Evolutionary conservation across 2,888 invertebrate genomes (phyloP), one percentile per base, ranked within the genome.

Genomic region (Schizotus pectinicornis): DNA sequence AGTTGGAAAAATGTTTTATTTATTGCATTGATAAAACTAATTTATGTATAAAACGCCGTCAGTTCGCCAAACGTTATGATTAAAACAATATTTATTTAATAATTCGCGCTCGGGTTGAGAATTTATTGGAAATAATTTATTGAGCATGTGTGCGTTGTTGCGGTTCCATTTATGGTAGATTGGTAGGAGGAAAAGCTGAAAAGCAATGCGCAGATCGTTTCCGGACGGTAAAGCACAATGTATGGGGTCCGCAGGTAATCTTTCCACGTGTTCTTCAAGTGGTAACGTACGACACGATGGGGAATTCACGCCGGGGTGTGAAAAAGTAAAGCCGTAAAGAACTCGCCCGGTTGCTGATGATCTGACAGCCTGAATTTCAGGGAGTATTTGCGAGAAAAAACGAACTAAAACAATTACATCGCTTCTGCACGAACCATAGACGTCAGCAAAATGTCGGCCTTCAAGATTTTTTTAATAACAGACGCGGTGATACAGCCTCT

Each of bases 151-250:
- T 32, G 43, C 32, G 12, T 43, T 43, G 43, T 43, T 31, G 43
- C 32, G 22, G 22, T 43, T 9, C 11, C 32, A 43, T 43, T 43
- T 43, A 33, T 43, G 43, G 43, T 43, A 12, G 43, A 49, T 32
- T 38, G 37, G 37, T 22, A 32, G 12, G 13, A 49, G 33, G 14
- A 31, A 49, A 38, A 38, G 38, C 32, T 38, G 38, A 49, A 34
- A 39, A 31, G 52, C 35, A 34, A 52, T 43, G 45, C 61, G 55
- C 54, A 61, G 67, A 70, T 67, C 67, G 72, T 73, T 74, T 73
- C 71, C 71, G 66, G 65, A 53, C 70, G 69, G 71, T 73, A 73
- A 72, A 74, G 65, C 70, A 71, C 69, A 67, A 63, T 61, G 64
- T 68, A 63, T 67, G 66, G 65, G 61, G 57, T 66, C 57, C 54